Percentiles rank a stretch among this genome's conserved stretches.
phyloP scores from a whole-genome alignment of 2,797 vertebrate genomes.

The Columba guinea region DNA sequence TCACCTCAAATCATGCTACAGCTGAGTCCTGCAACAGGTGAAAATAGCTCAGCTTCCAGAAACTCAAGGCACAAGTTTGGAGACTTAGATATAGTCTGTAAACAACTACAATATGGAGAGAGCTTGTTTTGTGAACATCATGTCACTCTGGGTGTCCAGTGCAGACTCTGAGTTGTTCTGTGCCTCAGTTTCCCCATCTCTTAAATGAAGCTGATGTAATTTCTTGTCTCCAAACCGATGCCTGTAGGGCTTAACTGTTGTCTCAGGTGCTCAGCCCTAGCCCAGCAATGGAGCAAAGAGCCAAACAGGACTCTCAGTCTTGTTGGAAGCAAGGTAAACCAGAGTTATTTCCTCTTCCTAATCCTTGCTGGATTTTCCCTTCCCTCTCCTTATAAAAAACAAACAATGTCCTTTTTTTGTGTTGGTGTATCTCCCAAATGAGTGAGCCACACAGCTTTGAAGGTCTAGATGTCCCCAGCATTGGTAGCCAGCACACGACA shows the following conservation, averaged over 20 bases:
- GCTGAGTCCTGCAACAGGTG: background rate
- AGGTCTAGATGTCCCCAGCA: background rate
- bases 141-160: rapidly evolving
- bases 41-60: background rate
- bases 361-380: background rate
- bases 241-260: background rate
- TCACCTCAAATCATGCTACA: background rate
- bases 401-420: background rate
- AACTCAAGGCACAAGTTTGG: background rate
- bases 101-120: background rate
- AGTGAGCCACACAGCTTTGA: background rate
- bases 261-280: background rate
- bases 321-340: background rate
- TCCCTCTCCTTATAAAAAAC: background rate
- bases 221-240: background rate
- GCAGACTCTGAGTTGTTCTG: background rate
- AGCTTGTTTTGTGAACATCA: background rate
- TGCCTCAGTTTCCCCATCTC: background rate
- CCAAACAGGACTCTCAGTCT: background rate
- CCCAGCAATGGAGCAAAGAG: background rate
- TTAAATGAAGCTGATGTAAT: background rate
- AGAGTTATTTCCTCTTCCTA: background rate
- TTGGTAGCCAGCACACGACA: background rate
- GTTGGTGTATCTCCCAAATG: background rate
- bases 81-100: background rate